Conservation (phyloP, 2,888 invertebrate species). For the Hipparchia sbordonii region DNA sequence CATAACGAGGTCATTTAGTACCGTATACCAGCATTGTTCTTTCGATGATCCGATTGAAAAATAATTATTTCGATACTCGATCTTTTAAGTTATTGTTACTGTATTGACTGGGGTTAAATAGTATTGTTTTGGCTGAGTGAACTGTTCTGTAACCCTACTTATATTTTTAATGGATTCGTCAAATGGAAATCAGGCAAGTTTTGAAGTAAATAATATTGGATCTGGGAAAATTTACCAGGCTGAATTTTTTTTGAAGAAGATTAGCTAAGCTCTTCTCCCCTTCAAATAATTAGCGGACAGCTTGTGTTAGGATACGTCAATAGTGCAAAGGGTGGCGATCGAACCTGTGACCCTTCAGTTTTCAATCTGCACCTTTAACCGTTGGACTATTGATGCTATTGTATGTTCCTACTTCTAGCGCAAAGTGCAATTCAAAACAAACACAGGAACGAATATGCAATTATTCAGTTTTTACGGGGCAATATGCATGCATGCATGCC, state of each 20-base stretch:
- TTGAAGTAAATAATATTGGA: too few species aligned
- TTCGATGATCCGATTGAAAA: constrained; percentile 46
- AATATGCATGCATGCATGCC: constrained; percentile 29
- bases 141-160: constrained; percentile 13
- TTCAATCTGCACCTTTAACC: too few species aligned
- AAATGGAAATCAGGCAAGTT: too few species aligned
- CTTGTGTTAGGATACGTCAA: too few species aligned
- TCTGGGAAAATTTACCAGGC: too few species aligned
- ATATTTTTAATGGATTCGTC: not conserved
- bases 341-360: too few species aligned
- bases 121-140: constrained; percentile 15
- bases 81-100: constrained; percentile 28
- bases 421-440: constrained; percentile 25
- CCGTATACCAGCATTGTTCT: constrained; percentile 50
- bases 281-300: too few species aligned
- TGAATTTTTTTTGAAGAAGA: too few species aligned
- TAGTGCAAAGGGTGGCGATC: too few species aligned
- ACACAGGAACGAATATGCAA: constrained; percentile 34
- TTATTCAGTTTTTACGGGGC: constrained; percentile 35
- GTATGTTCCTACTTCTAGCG: too few species aligned
- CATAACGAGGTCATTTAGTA: constrained; percentile 48
- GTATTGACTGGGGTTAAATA: constrained; percentile 17
- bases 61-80: constrained; percentile 45
- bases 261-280: too few species aligned
- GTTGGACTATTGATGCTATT: too few species aligned